Evolutionary conservation across 2,888 invertebrate genomes (phyloP), one percentile per base, ranked within the genome.

Genomic region (Acanthosepion pharaonis): DNA sequence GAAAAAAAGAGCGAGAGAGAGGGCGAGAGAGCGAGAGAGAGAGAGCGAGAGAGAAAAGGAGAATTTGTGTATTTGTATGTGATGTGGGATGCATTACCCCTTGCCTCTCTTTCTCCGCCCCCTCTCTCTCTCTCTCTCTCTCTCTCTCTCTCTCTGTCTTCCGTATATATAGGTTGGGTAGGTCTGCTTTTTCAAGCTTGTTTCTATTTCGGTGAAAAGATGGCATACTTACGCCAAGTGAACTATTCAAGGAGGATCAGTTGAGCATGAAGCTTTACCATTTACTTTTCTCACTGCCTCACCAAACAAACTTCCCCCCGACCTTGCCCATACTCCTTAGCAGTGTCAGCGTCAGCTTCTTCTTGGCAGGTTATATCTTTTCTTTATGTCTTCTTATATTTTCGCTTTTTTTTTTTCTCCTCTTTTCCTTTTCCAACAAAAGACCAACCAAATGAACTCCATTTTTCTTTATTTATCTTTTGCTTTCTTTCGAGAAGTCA

Each of bases 171-270:
- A 15, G n/a, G 78, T 33, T 78, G 78, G n/a, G 78, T 78, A 78
- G 78, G 78, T 78, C 78, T 78, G 78, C 78, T 78, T 78, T 78
- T 78, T n/a, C 78, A 78, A 78, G 51, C 28, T 53, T 6, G 11
- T n/a, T 93, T 93, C 93, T 93, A 93, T 93, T 93, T 51, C 53
- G 51, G 93, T 92, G 93, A 5, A 51, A 93, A 93, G 53, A 93
- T 53, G 93, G 93, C 93, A 49, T 33, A 93, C 93, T 93, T 93
- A 78, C n/a, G n/a, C n/a, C 15, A 78, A 78, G 23, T n/a, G n/a
- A 78, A 15, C 33, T 78, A n/a, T 78, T 78, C n/a, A 78, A 78
- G 78, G 18, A 78, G 78, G 78, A 33, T 15, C 78, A 78, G 78
- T 78, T 78, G 78, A 78, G n/a, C 78, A 33, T 33, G 78, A 78